These are phyloP conservation scores for Cydia fagiglandana DNA, from an alignment of 1,140 invertebrate genomes.

Conservation along the genomic window DNA sequence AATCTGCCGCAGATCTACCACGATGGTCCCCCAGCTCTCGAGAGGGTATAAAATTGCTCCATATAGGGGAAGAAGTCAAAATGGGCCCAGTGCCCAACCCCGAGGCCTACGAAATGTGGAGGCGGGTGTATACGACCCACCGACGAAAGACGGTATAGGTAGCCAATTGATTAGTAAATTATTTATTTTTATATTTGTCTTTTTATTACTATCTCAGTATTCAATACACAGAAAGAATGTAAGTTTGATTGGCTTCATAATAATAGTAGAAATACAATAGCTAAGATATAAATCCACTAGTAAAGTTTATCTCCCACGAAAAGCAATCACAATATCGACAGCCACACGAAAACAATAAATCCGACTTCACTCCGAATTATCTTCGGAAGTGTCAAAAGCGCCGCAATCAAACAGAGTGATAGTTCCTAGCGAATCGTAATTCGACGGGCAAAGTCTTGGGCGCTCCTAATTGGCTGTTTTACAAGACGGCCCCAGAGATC, in stretches of 20 bases:
- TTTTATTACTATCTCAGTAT: neutral
- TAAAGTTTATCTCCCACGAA: neutral
- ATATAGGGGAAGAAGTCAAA: slow-evolving; percentile 51
- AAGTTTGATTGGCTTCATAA: too few species aligned
- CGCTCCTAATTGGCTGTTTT: slow-evolving; percentile 25
- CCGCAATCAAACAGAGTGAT: slow-evolving; percentile 18
- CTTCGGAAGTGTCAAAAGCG: slow-evolving; percentile 7
- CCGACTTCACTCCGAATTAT: neutral
- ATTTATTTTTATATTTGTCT: neutral
- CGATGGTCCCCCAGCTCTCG: slow-evolving; percentile 56
- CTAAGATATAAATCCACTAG: neutral
- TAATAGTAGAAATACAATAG: too few species aligned
- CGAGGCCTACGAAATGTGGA: slow-evolving; percentile 57
- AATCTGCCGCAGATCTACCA: slow-evolving; percentile 38
- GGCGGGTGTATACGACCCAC: slow-evolving; percentile 59
- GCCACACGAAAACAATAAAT: neutral
- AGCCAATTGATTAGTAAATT: slow-evolving; percentile 6
- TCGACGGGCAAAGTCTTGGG: slow-evolving; percentile 11
- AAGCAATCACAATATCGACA: slow-evolving; percentile 3
- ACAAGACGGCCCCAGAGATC: neutral
- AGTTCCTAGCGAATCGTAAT: slow-evolving; percentile 12
- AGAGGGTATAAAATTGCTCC: slow-evolving; percentile 49
- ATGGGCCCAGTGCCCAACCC: slow-evolving; percentile 58
- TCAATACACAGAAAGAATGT: too few species aligned
- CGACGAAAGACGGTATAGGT: slow-evolving; percentile 37